phyloP scores from a whole-genome alignment of 2,888 invertebrate species.

The Euphydryas editha region DNA sequence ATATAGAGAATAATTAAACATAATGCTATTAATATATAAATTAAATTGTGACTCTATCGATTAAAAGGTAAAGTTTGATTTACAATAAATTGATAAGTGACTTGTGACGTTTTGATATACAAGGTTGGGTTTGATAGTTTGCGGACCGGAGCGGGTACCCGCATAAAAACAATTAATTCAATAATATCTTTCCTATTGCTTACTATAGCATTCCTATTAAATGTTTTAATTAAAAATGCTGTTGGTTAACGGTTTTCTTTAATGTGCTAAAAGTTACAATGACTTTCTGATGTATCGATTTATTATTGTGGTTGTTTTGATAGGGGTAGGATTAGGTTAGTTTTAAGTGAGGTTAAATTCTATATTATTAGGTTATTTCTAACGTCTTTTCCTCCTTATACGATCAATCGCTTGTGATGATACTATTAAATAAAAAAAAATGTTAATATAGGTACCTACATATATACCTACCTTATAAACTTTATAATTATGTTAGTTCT shows the following conservation, averaged over 20 bases:
- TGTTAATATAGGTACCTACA: too few relatives aligned
- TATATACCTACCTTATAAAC: too few relatives aligned
- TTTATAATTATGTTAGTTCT: too few relatives aligned
- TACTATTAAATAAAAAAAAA: too few relatives aligned
- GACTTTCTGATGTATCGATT: slow-evolving; percentile 15
- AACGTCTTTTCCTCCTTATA: too few relatives aligned
- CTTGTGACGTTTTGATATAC: not conserved
- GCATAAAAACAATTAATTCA: slow-evolving; percentile 68
- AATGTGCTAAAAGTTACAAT: slow-evolving; percentile 11
- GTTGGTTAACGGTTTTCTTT: slow-evolving; percentile 76
- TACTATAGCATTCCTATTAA: slow-evolving; percentile 77
- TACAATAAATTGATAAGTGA: slow-evolving; percentile 11
- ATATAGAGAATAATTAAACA: slow-evolving; percentile 59
- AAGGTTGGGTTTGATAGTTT: slow-evolving; percentile 41
- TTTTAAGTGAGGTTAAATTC: too few relatives aligned
- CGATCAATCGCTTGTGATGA: too few relatives aligned
- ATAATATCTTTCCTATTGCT: slow-evolving; percentile 74
- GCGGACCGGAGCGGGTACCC: slow-evolving; percentile 78
- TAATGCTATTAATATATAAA: not conserved
- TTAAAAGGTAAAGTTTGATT: slow-evolving; percentile 6
- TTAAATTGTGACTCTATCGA: not conserved
- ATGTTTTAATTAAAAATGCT: slow-evolving; percentile 62
- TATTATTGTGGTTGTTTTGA: slow-evolving; percentile 16
- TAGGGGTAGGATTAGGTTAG: not conserved
- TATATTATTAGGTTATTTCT: too few relatives aligned